Evolutionary conservation across 2,797 vertebrate genomes (phyloP).

Genomic region (Carapus acus): DNA sequence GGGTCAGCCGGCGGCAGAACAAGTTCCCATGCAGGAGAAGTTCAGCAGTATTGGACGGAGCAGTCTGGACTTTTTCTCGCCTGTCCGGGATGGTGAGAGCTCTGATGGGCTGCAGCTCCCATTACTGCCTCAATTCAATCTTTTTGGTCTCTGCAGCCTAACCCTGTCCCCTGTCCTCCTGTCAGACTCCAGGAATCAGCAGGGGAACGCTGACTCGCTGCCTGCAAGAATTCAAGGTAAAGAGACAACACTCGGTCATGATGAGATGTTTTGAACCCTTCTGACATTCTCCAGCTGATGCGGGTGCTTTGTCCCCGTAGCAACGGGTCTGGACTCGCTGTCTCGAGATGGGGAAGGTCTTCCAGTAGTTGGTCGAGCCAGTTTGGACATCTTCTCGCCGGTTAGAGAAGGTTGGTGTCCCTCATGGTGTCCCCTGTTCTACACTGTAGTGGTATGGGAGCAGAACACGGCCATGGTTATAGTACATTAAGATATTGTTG

Average conservation of each 20-base stretch:
- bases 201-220: constrained; percentile 6
- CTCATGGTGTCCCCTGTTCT: neutral
- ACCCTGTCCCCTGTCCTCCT: no score
- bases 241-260: neutral
- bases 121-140: neutral
- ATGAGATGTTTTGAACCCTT: accelerated
- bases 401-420: constrained; percentile 76
- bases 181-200: constrained; percentile 38
- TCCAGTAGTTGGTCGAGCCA: constrained; percentile 41
- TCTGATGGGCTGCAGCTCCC: neutral
- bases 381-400: constrained; percentile 66
- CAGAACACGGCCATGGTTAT: no score
- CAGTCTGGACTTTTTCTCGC: constrained; percentile 95
- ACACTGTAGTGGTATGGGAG: no score
- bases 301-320: constrained; percentile 34
- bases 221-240: constrained; percentile 40
- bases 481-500: neutral
- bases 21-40: constrained; percentile 55
- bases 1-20: constrained; percentile 67
- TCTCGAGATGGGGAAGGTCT: constrained; percentile 53
- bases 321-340: constrained; percentile 39
- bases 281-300: constrained; percentile 1
- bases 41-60: constrained; percentile 72
- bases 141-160: no score
- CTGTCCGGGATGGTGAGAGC: constrained; percentile 69